These are phyloP conservation scores for Campoletis raptor DNA, from an alignment of 2,888 invertebrate species.

Conservation along the genomic window DNA sequence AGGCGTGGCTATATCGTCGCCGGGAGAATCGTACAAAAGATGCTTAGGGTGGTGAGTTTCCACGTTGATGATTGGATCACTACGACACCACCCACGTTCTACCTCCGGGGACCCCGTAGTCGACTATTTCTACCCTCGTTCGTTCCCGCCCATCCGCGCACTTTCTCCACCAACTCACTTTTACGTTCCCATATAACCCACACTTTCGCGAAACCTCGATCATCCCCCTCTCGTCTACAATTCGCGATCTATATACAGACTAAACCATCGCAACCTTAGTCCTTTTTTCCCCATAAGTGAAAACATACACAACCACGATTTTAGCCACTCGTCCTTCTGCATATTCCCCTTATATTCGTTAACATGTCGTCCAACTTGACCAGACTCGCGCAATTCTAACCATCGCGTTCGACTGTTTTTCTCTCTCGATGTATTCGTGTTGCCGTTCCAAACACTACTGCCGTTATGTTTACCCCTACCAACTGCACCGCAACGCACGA, in stretches of 20 bases:
- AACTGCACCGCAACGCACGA: not conserved
- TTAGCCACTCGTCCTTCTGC: constrained; percentile 12
- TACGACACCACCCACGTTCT: constrained; percentile 62
- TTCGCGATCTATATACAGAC: constrained; percentile 11
- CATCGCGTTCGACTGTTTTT: not conserved
- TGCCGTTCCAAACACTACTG: constrained; percentile 31
- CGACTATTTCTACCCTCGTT: constrained; percentile 28
- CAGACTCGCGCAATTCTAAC: not conserved
- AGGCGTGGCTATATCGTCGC: constrained; percentile 60
- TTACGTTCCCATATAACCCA: not conserved
- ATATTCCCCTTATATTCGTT: not conserved
- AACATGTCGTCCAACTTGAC: not conserved
- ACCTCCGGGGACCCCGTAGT: constrained; percentile 60
- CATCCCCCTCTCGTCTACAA: constrained; percentile 42
- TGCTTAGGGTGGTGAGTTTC: constrained; percentile 59
- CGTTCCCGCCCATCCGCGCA: constrained; percentile 61
- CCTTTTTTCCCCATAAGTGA: constrained; percentile 13
- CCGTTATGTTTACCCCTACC: constrained; percentile 31
- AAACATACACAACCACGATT: constrained; percentile 19
- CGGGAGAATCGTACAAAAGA: constrained; percentile 41
- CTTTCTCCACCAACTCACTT: not conserved
- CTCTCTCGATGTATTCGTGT: constrained; percentile 15
- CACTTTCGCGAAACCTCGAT: constrained; percentile 32
- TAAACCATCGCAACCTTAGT: not conserved
- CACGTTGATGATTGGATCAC: constrained; percentile 68